Evolutionary conservation across 2,888 invertebrate species (phyloP).

Genomic region (Abrostola tripartita): DNA sequence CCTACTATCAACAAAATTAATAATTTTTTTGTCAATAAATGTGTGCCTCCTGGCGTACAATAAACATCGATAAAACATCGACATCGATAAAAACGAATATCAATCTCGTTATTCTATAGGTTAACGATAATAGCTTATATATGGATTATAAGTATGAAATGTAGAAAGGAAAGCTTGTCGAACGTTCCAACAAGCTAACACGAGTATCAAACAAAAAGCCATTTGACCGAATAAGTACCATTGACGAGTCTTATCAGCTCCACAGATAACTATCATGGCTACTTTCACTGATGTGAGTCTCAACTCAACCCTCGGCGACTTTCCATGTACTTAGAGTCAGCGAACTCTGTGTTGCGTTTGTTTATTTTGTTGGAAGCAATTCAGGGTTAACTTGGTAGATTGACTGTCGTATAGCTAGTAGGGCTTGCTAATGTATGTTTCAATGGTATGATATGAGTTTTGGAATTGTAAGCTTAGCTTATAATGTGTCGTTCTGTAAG

Average conservation of each 20-base stretch:
- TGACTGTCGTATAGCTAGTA: too few species aligned
- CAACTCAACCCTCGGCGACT: conserved; percentile 38
- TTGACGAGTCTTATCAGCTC: conserved; percentile 48
- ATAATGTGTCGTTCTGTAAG: too few species aligned
- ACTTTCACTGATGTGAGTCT: conserved; percentile 52
- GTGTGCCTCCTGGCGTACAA: too few species aligned
- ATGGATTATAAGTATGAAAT: conserved; percentile 39
- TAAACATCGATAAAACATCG: not conserved
- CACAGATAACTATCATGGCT: conserved; percentile 44
- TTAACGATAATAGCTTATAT: conserved; percentile 18
- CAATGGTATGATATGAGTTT: too few species aligned
- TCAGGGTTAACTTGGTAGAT: not conserved
- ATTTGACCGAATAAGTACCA: conserved; percentile 52
- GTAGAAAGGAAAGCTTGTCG: conserved; percentile 46
- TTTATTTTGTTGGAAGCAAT: not conserved
- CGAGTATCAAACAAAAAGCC: conserved; percentile 47
- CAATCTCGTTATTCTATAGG: conserved; percentile 16
- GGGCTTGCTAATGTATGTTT: too few species aligned
- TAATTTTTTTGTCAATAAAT: too few species aligned
- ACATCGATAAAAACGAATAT: not conserved
- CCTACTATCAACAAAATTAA: too few species aligned
- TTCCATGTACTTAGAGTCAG: conserved; percentile 36
- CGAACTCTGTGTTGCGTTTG: conserved; percentile 2
- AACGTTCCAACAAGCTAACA: conserved; percentile 35
- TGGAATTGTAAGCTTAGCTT: too few species aligned